phyloP scores from a whole-genome alignment of 1,140 invertebrate genomes.

The Steinernema khuongi region DNA sequence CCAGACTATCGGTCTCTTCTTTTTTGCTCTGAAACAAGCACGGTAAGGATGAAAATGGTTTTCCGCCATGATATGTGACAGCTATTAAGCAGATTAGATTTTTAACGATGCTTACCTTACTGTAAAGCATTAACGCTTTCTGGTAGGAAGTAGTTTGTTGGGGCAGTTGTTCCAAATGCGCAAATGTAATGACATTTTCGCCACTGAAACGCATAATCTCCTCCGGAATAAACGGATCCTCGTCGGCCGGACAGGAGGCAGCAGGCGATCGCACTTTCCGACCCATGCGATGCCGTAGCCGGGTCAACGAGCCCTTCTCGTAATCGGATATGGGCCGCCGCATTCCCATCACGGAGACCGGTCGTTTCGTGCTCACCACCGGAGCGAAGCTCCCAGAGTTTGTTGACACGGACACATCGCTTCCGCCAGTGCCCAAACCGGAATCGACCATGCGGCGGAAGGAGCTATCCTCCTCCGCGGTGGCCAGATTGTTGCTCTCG shows the following conservation, averaged over 20 bases:
- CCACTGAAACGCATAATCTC: slow-evolving; percentile 51
- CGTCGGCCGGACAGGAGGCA: slow-evolving; percentile 5
- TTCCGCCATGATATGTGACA: no score
- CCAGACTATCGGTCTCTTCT: slow-evolving; percentile 26
- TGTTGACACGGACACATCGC: slow-evolving; percentile 19
- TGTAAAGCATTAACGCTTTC: neutral
- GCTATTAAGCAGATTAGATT: neutral
- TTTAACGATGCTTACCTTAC: slow-evolving; percentile 1
- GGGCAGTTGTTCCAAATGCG: slow-evolving; percentile 35
- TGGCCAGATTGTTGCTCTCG: neutral
- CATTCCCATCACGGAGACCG: slow-evolving; percentile 31
- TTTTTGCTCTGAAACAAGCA: slow-evolving; percentile 33
- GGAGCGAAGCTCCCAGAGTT: slow-evolving; percentile 23
- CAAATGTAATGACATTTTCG: slow-evolving; percentile 50
- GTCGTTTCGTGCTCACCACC: slow-evolving; percentile 31
- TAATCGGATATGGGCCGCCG: neutral
- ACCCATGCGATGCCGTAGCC: slow-evolving; percentile 15
- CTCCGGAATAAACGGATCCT: slow-evolving; percentile 27
- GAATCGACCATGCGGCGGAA: slow-evolving; percentile 42
- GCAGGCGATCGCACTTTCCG: neutral
- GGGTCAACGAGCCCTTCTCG: slow-evolving; percentile 9
- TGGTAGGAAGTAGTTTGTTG: slow-evolving; percentile 37
- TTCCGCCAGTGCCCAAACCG: slow-evolving; percentile 36
- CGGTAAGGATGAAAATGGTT: neutral
- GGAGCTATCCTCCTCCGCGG: neutral